Evolutionary conservation across 2,888 invertebrate genomes (phyloP).

Genomic region (Myopa tessellatipennis): DNA sequence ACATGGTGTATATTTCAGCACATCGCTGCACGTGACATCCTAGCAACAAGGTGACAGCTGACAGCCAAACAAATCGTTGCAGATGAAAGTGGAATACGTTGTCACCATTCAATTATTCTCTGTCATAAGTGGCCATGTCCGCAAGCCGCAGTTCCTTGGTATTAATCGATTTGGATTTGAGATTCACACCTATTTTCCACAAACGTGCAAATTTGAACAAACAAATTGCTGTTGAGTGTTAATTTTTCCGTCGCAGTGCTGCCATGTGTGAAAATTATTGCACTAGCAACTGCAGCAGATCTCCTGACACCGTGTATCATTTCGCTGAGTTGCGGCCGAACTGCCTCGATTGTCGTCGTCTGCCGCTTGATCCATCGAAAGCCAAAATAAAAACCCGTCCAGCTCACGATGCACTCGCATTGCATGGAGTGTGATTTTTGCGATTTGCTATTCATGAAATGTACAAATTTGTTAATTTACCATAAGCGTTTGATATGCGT

Average conservation of each 20-base stretch:
- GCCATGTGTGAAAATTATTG: constrained; percentile 44
- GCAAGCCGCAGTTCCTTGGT: neutral
- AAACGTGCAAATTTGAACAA: neutral
- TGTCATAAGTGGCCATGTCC: neutral
- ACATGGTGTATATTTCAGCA: constrained; percentile 1
- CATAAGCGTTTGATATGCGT: constrained; percentile 68
- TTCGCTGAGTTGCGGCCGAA: too few relatives aligned
- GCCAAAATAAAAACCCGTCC: neutral
- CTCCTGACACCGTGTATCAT: neutral
- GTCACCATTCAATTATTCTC: constrained; percentile 12
- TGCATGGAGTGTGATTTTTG: constrained; percentile 59
- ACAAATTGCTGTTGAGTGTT: constrained; percentile 50
- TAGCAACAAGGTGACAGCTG: constrained; percentile 45
- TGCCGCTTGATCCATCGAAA: neutral
- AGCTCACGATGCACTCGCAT: constrained; percentile 44
- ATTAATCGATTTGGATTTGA: neutral
- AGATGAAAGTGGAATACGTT: constrained; percentile 19
- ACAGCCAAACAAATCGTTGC: constrained; percentile 59
- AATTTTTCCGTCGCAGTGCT: constrained; percentile 48
- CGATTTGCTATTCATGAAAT: constrained; percentile 59
- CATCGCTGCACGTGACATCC: constrained; percentile 8
- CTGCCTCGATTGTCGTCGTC: neutral
- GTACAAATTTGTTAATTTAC: constrained; percentile 69
- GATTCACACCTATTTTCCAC: constrained; percentile 44
- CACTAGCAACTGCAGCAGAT: constrained; percentile 37